phyloP scores from a whole-genome alignment of 2,113 vertebrate genomes.

The Microtus richardsoni region DNA sequence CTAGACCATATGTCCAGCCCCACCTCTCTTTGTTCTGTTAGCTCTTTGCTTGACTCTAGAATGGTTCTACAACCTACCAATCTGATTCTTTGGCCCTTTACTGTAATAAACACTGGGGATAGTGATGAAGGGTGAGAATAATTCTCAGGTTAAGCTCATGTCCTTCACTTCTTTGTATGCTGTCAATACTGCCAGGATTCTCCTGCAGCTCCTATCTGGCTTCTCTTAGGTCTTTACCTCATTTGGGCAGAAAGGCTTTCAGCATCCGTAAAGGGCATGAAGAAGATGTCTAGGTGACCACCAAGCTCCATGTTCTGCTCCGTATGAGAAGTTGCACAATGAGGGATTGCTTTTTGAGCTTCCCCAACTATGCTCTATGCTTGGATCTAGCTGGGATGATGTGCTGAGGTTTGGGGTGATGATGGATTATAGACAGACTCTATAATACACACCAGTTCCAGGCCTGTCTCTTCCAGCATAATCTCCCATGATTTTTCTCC shows the following conservation, averaged over 20 bases:
- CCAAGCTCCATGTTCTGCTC: not conserved
- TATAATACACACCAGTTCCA: not conserved
- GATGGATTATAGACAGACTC: not conserved
- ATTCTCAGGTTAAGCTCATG: not conserved
- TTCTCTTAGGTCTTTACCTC: not conserved
- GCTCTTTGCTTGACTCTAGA: not conserved
- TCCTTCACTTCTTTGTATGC: not conserved
- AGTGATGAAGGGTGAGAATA: no score
- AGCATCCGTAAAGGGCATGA: not conserved
- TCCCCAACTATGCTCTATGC: rapidly evolving
- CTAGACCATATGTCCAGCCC: no score
- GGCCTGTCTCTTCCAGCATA: not conserved
- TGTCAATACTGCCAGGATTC: no score
- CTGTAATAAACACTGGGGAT: not conserved
- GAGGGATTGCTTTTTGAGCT: not conserved
- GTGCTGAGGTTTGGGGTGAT: not conserved
- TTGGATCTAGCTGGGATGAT: not conserved
- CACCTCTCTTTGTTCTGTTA: not conserved
- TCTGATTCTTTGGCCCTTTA: not conserved
- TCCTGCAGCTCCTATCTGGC: not conserved
- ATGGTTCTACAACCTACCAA: not conserved
- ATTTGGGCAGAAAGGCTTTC: not conserved
- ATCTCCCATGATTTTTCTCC: not conserved
- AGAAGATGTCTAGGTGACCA: not conserved
- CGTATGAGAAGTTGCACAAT: not conserved